phyloP scores from a whole-genome alignment of 35 echinoderm and acorn worm species.

The Heliocidaris erythrogramma region DNA sequence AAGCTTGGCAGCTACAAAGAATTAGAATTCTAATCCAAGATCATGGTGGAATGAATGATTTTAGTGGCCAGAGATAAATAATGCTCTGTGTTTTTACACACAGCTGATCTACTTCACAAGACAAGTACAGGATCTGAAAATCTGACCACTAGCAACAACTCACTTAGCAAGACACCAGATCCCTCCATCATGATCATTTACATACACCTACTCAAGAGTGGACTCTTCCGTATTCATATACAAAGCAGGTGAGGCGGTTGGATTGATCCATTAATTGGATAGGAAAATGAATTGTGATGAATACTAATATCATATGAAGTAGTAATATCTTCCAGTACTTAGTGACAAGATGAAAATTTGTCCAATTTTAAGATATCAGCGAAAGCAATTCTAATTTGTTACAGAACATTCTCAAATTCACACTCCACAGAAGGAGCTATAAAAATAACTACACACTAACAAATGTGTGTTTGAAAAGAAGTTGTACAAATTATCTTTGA shows the following conservation, averaged over 20 bases:
- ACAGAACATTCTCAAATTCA: no score
- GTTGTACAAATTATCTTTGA: no score
- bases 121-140: conserved; percentile 88
- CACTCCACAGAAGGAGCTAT: no score
- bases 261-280: background rate
- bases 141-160: conserved; percentile 55
- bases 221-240: conserved; percentile 83
- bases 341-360: no score
- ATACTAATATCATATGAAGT: no score
- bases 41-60: background rate
- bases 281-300: no score
- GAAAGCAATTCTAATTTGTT: no score
- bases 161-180: conserved; percentile 58
- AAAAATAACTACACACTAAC: no score
- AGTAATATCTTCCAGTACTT: no score
- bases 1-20: background rate
- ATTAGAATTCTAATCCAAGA: background rate
- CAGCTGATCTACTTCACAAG: conserved; percentile 87
- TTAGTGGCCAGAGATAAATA: background rate
- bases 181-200: conserved; percentile 81
- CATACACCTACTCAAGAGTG: conserved; percentile 90
- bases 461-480: no score
- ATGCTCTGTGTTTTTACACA: background rate
- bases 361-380: no score
- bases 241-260: conserved; percentile 68